phyloP scores from a whole-genome alignment of 2,113 vertebrate species.

The Perca schrenkii region DNA sequence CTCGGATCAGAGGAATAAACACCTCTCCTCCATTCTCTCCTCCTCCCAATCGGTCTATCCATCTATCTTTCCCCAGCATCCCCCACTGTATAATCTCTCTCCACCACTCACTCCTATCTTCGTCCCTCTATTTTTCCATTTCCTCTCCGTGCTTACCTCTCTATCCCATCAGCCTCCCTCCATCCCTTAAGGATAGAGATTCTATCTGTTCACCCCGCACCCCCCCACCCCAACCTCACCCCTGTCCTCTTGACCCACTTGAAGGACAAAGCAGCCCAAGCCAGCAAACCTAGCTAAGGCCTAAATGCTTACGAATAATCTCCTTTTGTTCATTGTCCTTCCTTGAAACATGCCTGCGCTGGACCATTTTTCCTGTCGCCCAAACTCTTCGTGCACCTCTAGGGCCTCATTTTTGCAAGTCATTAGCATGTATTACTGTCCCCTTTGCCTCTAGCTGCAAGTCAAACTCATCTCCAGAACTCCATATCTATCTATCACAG shows the following conservation, averaged over 20 bases:
- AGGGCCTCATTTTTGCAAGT: conserved; percentile 67
- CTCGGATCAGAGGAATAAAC: not conserved
- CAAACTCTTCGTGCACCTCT: conserved; percentile 58
- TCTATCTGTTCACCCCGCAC: conserved; percentile 59
- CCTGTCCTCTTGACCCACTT: conserved; percentile 65
- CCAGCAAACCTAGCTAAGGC: conserved; percentile 45
- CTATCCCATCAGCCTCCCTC: conserved; percentile 56
- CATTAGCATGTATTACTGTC: conserved; percentile 78
- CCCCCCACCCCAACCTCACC: conserved; percentile 16
- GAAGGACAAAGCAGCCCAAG: conserved; percentile 70
- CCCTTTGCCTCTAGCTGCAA: conserved; percentile 63
- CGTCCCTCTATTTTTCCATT: conserved; percentile 66
- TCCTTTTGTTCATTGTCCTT: conserved; percentile 56
- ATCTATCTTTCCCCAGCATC: conserved; percentile 1
- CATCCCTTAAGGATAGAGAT: conserved; percentile 67
- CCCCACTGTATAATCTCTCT: conserved; percentile 15
- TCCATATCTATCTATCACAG: conserved; percentile 61
- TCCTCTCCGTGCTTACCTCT: conserved; percentile 59
- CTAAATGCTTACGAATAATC: conserved; percentile 51
- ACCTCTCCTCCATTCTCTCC: not conserved
- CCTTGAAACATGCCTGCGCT: conserved; percentile 42
- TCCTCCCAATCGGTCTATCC: conserved; percentile 19
- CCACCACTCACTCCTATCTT: conserved; percentile 56
- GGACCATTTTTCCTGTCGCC: conserved; percentile 52
- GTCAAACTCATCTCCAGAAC: conserved; percentile 57